phyloP scores from a whole-genome alignment of 2,888 invertebrate genomes.

The Unio delphinus region DNA sequence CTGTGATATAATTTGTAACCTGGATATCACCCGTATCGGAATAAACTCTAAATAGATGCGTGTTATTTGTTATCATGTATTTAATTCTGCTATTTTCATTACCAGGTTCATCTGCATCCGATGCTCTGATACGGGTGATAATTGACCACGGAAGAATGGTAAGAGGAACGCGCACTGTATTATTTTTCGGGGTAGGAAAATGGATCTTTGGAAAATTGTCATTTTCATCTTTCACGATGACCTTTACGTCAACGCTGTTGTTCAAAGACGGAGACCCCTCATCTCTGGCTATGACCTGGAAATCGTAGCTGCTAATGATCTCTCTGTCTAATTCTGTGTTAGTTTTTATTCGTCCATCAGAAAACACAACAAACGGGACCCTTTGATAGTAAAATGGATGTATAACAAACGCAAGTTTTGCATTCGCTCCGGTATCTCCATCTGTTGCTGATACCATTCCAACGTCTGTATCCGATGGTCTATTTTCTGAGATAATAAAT shows the following conservation, averaged over 20 bases:
- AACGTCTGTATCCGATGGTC: conserved; percentile 51
- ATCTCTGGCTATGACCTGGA: conserved; percentile 58
- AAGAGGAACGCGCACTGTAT: conserved; percentile 43
- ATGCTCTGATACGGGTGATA: conserved; percentile 42
- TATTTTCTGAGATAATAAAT: conserved; percentile 73
- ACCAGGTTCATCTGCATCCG: conserved; percentile 46
- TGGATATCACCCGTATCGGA: conserved; percentile 46
- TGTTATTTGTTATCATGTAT: conserved; percentile 48
- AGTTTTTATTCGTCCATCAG: conserved; percentile 52
- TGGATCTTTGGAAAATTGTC: conserved; percentile 60
- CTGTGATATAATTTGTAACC: conserved; percentile 26
- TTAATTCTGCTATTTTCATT: conserved; percentile 47
- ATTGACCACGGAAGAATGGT: conserved; percentile 37
- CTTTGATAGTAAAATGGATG: conserved; percentile 1
- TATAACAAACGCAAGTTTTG: conserved; percentile 5
- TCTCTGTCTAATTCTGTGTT: conserved; percentile 54
- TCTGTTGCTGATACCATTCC: conserved; percentile 63
- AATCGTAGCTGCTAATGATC: conserved; percentile 42
- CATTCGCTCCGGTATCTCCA: conserved; percentile 18
- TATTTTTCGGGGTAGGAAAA: conserved; percentile 48
- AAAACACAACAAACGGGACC: conserved; percentile 52
- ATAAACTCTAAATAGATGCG: conserved; percentile 44
- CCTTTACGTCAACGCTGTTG: conserved; percentile 47
- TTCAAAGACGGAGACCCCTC: conserved; percentile 43
- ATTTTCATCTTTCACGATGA: conserved; percentile 61